phyloP scores from a whole-genome alignment of 2,888 invertebrate genomes.

The Sinotaia quadrata region DNA sequence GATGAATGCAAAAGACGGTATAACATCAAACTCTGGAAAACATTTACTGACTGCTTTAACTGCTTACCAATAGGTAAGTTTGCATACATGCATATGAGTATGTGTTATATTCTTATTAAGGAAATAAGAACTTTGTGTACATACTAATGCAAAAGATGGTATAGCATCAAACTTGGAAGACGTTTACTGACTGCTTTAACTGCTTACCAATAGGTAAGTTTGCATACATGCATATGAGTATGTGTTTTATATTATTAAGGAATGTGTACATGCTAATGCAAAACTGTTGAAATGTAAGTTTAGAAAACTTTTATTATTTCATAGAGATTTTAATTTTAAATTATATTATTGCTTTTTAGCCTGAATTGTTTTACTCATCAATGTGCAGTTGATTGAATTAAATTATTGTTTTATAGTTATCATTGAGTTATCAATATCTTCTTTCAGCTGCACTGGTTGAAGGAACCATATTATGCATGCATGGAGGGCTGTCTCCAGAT shows the following conservation, averaged over 20 bases:
- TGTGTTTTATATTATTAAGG: no score
- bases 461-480: slow-evolving; percentile 75
- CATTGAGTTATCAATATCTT: neutral
- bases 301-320: no score
- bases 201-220: slow-evolving; percentile 74
- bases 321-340: no score
- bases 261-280: no score
- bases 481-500: slow-evolving; percentile 76
- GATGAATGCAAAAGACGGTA: slow-evolving; percentile 76
- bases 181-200: slow-evolving; percentile 76
- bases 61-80: slow-evolving; percentile 74
- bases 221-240: neutral
- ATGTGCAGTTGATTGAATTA: no score
- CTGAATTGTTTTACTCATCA: no score
- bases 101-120: no score
- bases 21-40: slow-evolving; percentile 75
- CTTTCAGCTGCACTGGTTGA: slow-evolving; percentile 75
- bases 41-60: slow-evolving; percentile 76
- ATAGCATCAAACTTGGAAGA: slow-evolving; percentile 76
- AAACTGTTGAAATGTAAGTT: no score
- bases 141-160: slow-evolving; percentile 75
- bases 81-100: neutral
- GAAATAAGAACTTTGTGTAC: no score
- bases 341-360: no score
- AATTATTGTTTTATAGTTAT: neutral